Percentiles rank a stretch among this genome's conserved stretches.
Evolutionary conservation across 2,888 invertebrate species (phyloP).

Genomic region (Steromphala cineraria): DNA sequence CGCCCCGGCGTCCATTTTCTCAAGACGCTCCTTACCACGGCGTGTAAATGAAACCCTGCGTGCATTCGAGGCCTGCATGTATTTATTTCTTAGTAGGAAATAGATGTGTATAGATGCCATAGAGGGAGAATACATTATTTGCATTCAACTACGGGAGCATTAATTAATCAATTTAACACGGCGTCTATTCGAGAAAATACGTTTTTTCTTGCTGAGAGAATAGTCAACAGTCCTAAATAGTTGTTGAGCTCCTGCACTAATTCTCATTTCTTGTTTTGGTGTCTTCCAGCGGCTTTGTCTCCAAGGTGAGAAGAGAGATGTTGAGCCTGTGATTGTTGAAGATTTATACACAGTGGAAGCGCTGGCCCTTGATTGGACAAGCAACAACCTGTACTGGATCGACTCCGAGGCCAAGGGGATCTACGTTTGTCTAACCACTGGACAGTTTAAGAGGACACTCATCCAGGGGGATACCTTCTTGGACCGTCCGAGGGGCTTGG

Average conservation of each 20-base stretch:
- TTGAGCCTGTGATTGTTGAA: constrained; percentile 84
- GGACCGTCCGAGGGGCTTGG: constrained; percentile 87
- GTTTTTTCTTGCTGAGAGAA: no score
- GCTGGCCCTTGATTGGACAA: constrained; percentile 92
- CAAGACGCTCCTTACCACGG: no score
- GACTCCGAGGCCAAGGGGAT: constrained; percentile 89
- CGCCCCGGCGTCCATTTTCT: no score
- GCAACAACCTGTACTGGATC: constrained; percentile 90
- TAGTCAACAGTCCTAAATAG: not conserved
- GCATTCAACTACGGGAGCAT: no score
- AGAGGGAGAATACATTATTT: no score
- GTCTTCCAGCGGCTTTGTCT: constrained; percentile 76
- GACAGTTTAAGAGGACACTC: constrained; percentile 86
- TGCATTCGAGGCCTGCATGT: no score
- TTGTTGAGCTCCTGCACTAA: not conserved
- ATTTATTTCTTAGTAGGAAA: no score
- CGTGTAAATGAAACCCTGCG: no score
- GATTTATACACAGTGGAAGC: constrained; percentile 89
- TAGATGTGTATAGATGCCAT: no score
- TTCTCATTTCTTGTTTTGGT: not conserved
- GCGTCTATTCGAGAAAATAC: no score
- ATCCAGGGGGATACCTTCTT: constrained; percentile 78
- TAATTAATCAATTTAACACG: no score
- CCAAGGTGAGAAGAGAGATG: constrained; percentile 78
- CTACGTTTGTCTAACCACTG: constrained; percentile 86